Percentiles rank a stretch among this genome's conserved stretches.
Conservation (phyloP, 2,888 invertebrate species). For the Hipparchia sbordonii region DNA sequence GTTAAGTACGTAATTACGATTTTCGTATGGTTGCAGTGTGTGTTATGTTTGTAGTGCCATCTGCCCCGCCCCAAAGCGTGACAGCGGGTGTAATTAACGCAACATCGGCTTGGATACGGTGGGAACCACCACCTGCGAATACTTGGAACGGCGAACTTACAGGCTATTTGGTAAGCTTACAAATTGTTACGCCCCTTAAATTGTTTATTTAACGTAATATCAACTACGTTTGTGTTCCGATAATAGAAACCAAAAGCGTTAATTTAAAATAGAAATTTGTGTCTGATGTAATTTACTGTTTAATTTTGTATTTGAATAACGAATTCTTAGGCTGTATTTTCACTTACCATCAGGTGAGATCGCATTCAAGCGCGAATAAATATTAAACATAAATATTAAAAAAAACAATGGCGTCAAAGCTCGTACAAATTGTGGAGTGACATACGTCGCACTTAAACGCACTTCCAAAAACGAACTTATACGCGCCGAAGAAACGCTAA, state of each 20-base stretch:
- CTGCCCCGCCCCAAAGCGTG: slow-evolving; percentile 90
- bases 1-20: neutral
- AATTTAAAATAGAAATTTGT: slow-evolving; percentile 1
- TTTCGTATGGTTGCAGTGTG: slow-evolving; percentile 23
- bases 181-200: slow-evolving; percentile 18
- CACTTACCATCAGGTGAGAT: neutral
- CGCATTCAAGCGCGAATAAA: no score
- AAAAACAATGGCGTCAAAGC: no score
- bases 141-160: slow-evolving; percentile 91
- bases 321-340: neutral
- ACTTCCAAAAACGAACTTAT: no score
- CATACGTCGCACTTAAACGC: no score
- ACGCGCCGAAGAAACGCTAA: no score
- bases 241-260: slow-evolving; percentile 4
- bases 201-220: slow-evolving; percentile 4
- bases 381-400: no score
- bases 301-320: slow-evolving; percentile 4
- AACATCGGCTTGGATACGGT: slow-evolving; percentile 91
- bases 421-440: no score
- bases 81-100: slow-evolving; percentile 91
- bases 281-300: neutral
- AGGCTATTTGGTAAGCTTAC: slow-evolving; percentile 91
- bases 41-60: slow-evolving; percentile 85
- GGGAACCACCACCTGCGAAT: slow-evolving; percentile 90
- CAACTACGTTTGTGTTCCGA: neutral